A percentile compares a stretch with the other conserved stretches of the same genome.
Conservation (phyloP, 2,888 invertebrate genomes). For the Sesia bembeciformis region DNA sequence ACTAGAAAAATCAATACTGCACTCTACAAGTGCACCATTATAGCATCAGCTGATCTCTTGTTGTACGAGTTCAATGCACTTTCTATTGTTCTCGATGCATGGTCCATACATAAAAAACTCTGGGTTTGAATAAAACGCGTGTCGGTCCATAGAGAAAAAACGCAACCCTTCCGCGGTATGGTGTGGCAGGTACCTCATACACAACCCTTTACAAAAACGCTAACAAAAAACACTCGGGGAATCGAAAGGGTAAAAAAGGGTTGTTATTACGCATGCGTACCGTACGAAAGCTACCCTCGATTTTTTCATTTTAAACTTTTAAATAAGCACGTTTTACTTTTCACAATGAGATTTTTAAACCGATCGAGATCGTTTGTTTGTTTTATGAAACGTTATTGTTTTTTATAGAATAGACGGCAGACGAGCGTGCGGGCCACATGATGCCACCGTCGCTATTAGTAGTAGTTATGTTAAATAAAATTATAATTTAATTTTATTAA, state of each 20-base stretch:
- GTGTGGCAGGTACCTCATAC: constrained; percentile 68
- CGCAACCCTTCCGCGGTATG: constrained; percentile 61
- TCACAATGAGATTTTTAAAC: constrained; percentile 4
- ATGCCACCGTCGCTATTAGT: too few relatives aligned
- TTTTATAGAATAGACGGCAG: too few relatives aligned
- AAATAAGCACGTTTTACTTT: constrained; percentile 8
- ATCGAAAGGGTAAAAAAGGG: constrained; percentile 72
- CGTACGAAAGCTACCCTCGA: constrained; percentile 62
- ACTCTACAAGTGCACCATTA: constrained; percentile 63
- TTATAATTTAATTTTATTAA: too few relatives aligned
- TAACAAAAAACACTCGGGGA: constrained; percentile 66
- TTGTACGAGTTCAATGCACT: constrained; percentile 63
- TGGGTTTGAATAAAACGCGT: constrained; percentile 42
- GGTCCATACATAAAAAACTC: constrained; percentile 42
- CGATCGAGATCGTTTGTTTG: too few relatives aligned
- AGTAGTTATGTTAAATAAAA: too few relatives aligned
- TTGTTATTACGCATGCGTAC: constrained; percentile 69
- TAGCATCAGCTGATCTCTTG: constrained; percentile 64
- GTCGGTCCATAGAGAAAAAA: constrained; percentile 58
- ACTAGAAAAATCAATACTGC: constrained; percentile 50
- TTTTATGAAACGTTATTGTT: too few relatives aligned
- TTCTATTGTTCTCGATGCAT: constrained; percentile 44
- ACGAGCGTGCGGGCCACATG: too few relatives aligned
- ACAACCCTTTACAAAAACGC: constrained; percentile 70
- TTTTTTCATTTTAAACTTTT: constrained; percentile 43